Percentiles rank a stretch among this genome's conserved stretches.
Evolutionary conservation across 2,113 vertebrate species (phyloP).

Genomic region (Rattus norvegicus): GRCr8 NC_086020.1:117226001-117226500

Average conservation of each 20-base stretch:
- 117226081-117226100: background rate
- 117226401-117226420: background rate
- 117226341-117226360: background rate
- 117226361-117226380: constrained; percentile 14
- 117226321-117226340: constrained; percentile 19
- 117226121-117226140: background rate
- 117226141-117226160: background rate
- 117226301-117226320: background rate
- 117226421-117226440: background rate
- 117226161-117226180: background rate
- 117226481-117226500: background rate
- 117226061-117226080: background rate
- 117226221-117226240: background rate
- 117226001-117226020: background rate
- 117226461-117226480: background rate
- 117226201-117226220: background rate
- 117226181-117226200: background rate
- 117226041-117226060: background rate
- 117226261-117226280: constrained; percentile 30
- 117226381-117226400: background rate
- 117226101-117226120: background rate
- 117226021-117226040: background rate
- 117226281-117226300: constrained; percentile 16
- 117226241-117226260: background rate
- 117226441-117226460: background rate